Evolutionary conservation across 2,113 vertebrate genomes (phyloP).

Genomic region (Ailuropoda melanoleuca): DNA sequence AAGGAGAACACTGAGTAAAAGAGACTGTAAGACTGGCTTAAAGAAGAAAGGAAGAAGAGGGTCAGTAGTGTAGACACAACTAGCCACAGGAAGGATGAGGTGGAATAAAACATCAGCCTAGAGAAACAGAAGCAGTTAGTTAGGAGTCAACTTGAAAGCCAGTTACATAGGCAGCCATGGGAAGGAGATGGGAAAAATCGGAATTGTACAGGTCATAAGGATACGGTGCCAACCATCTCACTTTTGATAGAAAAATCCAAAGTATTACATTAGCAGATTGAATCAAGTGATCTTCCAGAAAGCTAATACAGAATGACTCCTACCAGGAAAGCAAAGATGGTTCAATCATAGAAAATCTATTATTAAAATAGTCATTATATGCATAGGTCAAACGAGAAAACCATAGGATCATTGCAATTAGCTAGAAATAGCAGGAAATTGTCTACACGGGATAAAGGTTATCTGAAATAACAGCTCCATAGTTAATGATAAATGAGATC

Average conservation of each 20-base stretch:
- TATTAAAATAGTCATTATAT: neutral
- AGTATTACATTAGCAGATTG: neutral
- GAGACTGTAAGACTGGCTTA: no score
- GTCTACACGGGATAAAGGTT: neutral
- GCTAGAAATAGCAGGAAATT: neutral
- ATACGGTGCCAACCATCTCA: neutral
- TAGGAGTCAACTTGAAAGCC: neutral
- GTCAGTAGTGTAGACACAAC: neutral
- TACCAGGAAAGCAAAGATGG: conserved; percentile 32
- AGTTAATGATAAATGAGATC: neutral
- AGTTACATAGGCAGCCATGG: neutral
- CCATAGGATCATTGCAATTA: neutral
- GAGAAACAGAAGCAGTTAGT: neutral
- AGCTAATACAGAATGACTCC: neutral
- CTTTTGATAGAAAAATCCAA: neutral
- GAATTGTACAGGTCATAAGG: neutral
- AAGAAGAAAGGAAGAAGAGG: neutral
- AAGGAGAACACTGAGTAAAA: neutral
- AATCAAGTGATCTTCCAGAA: neutral
- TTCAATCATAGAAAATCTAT: neutral
- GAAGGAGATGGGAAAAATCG: neutral
- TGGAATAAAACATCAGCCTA: neutral
- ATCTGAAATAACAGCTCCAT: neutral
- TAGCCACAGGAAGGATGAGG: neutral
- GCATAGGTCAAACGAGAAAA: conserved; percentile 25